phyloP scores from a whole-genome alignment of 2,113 vertebrate species.

The Amblyornis subalaris region DNA sequence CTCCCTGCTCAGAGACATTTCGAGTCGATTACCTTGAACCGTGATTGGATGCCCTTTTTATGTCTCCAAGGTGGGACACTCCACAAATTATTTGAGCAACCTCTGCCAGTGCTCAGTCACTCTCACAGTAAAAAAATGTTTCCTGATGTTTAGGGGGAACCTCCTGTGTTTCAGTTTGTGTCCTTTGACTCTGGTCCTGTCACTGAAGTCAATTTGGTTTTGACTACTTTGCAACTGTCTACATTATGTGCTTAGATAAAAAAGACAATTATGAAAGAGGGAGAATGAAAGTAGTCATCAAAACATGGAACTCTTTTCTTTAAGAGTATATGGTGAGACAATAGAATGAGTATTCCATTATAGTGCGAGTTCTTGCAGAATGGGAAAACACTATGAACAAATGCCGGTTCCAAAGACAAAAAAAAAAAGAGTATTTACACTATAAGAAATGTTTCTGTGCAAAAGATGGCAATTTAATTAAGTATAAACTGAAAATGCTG shows the following conservation, averaged over 20 bases:
- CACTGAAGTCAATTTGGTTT: not conserved
- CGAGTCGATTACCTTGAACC: rapidly evolving
- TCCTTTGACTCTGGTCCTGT: not conserved
- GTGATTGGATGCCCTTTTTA: too few relatives aligned
- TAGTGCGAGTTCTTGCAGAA: not conserved
- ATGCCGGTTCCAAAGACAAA: not conserved
- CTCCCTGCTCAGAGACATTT: not conserved
- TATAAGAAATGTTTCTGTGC: not conserved
- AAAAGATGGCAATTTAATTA: not conserved
- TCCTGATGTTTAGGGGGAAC: not conserved
- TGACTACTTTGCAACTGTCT: not conserved
- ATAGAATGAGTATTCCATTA: not conserved
- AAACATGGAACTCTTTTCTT: not conserved
- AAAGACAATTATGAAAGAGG: not conserved
- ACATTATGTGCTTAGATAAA: not conserved
- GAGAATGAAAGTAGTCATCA: not conserved
- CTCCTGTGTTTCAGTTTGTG: not conserved
- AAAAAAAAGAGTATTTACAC: not conserved
- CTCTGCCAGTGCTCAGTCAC: not conserved
- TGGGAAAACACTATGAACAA: not conserved
- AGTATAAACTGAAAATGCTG: not conserved
- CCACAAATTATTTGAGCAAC: not conserved
- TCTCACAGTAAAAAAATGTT: not conserved
- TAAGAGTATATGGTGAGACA: not conserved
- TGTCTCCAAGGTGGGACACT: not conserved